Conservation (phyloP, 2,113 vertebrate species). For the Albula glossodonta region DNA sequence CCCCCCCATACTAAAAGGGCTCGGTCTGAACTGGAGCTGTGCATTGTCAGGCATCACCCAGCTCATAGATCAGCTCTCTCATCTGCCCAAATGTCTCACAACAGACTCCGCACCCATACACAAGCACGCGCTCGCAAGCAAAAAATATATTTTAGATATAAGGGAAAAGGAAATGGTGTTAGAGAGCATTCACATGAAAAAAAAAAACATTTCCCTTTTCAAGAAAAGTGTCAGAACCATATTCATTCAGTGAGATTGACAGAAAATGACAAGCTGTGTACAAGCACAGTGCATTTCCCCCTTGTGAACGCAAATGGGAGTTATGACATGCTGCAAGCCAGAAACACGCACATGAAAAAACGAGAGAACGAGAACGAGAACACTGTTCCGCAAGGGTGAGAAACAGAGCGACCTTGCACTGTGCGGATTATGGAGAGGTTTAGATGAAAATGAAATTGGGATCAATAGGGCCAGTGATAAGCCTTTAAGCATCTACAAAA, state of each 20-base stretch:
- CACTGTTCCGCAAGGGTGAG: constrained; percentile 16
- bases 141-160: too few relatives aligned
- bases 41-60: too few relatives aligned
- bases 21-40: too few relatives aligned
- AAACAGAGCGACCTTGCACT: neutral
- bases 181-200: constrained; percentile 26
- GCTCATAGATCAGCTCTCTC: constrained; percentile 19
- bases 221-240: neutral
- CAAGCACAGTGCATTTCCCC: neutral
- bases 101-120: too few relatives aligned
- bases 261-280: neutral
- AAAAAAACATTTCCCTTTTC: constrained; percentile 29
- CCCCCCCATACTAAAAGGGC: too few relatives aligned
- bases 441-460: constrained; percentile 41
- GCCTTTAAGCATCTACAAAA: constrained; percentile 38
- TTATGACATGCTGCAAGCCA: neutral
- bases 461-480: constrained; percentile 36
- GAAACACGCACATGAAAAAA: too few relatives aligned
- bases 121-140: too few relatives aligned
- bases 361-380: too few relatives aligned
- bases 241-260: constrained; percentile 10
- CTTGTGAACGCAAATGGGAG: too few relatives aligned
- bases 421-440: constrained; percentile 38
- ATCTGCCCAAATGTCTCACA: too few relatives aligned
- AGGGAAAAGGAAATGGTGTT: constrained; percentile 29